These are phyloP conservation scores for Mustela nigripes DNA, from an alignment of 2,113 vertebrate genomes.

Conservation along the genomic window DNA sequence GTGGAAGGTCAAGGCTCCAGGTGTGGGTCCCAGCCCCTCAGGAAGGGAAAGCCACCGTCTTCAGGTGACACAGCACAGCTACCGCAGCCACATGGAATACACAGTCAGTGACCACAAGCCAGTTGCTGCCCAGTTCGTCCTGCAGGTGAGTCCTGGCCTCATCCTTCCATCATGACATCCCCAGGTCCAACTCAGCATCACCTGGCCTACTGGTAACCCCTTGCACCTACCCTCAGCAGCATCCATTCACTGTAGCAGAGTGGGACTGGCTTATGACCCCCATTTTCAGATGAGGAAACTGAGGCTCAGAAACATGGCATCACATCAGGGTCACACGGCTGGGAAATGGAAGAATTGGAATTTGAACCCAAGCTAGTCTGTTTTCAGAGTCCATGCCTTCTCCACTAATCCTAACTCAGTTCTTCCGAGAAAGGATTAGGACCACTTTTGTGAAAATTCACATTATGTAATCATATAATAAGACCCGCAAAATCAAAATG, in stretches of 20 bases:
- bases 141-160: slow-evolving; percentile 91
- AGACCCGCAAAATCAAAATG: neutral
- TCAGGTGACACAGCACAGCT: slow-evolving; percentile 93
- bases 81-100: slow-evolving; percentile 97
- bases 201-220: neutral
- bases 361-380: slow-evolving; percentile 31
- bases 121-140: slow-evolving; percentile 93
- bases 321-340: neutral
- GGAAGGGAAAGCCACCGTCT: slow-evolving; percentile 90
- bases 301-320: neutral
- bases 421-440: slow-evolving; percentile 41
- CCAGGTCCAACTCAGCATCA: neutral
- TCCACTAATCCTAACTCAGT: neutral
- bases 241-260: neutral
- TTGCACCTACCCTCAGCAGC: neutral
- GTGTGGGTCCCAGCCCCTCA: slow-evolving; percentile 87
- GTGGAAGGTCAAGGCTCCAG: slow-evolving; percentile 94
- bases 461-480: neutral
- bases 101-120: slow-evolving; percentile 98
- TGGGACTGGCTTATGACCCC: neutral
- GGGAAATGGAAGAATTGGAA: neutral
- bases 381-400: slow-evolving; percentile 15
- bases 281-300: slow-evolving; percentile 1
- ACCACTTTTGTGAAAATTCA: neutral
- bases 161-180: neutral